A percentile compares a stretch with the other conserved stretches of the same genome.
Conservation (phyloP, 35 echinoderm and acorn worm species). For the Antedon bifida region DNA sequence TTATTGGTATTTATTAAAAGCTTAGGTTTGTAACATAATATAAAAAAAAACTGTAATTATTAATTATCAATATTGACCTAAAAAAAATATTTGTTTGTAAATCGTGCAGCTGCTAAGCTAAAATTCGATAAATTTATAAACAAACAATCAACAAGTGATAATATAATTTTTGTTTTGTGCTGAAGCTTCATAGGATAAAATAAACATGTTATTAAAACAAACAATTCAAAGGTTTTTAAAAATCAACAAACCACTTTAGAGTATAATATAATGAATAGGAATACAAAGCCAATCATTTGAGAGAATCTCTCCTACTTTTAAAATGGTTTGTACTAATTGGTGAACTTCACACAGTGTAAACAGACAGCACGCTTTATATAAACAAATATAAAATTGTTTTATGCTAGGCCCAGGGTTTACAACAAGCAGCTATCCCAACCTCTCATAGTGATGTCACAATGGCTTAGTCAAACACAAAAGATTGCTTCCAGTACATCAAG, state of each 20-base stretch:
- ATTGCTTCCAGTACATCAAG: not conserved
- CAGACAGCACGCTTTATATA: not conserved
- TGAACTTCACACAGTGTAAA: too few relatives aligned
- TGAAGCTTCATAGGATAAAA: not conserved
- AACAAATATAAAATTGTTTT: not conserved
- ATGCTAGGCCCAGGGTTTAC: not conserved
- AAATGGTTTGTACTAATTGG: too few relatives aligned
- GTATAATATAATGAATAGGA: not conserved
- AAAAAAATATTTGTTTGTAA: too few relatives aligned
- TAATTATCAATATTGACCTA: too few relatives aligned
- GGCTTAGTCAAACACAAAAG: not conserved
- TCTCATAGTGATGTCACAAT: not conserved
- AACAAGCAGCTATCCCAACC: not conserved
- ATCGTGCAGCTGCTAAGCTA: too few relatives aligned
- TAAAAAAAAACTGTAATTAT: too few relatives aligned
- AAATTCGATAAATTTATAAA: too few relatives aligned
- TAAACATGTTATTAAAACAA: not conserved
- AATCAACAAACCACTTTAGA: not conserved
- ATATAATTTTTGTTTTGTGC: not conserved
- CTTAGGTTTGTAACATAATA: too few relatives aligned
- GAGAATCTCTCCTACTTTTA: too few relatives aligned
- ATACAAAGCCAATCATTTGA: not conserved
- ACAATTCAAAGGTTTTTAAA: not conserved
- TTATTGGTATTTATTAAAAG: too few relatives aligned
- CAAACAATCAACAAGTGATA: not conserved